A percentile compares a stretch with the other conserved stretches of the same genome.
phyloP scores from a whole-genome alignment of 2,888 invertebrate genomes.

The Hipparchia semele region DNA sequence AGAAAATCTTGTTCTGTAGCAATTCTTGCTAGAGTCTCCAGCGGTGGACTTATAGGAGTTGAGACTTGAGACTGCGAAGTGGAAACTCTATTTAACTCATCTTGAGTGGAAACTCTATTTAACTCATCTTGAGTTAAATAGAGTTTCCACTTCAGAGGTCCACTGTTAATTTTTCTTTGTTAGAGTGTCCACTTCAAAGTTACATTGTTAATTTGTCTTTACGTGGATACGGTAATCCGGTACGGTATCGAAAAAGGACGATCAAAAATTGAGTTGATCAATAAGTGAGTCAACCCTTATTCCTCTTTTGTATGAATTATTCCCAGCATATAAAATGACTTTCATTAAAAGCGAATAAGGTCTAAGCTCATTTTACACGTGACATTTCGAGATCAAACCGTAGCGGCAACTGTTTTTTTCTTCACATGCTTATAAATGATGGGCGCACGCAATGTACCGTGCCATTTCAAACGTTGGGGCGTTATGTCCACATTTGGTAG shows the following conservation, averaged over 20 bases:
- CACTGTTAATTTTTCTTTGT: too few relatives aligned
- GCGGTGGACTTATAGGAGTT: too few relatives aligned
- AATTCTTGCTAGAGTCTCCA: too few relatives aligned
- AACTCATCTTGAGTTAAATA: too few relatives aligned
- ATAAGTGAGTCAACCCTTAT: background rate
- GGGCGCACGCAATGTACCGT: conserved; percentile 63
- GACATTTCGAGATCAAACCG: conserved; percentile 30
- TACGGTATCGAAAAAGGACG: background rate
- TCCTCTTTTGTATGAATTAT: background rate
- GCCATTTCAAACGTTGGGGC: conserved; percentile 66
- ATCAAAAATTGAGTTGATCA: background rate
- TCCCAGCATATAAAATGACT: background rate
- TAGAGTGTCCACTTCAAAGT: background rate
- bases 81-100: too few relatives aligned
- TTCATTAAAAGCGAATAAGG: conserved; percentile 10
- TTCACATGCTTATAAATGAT: conserved; percentile 38
- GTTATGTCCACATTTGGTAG: conserved; percentile 59
- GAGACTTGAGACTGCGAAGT: too few relatives aligned
- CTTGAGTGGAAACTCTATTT: too few relatives aligned
- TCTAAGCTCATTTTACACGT: conserved; percentile 17
- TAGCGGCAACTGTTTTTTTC: conserved; percentile 28
- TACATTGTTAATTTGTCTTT: background rate
- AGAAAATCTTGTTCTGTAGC: too few relatives aligned
- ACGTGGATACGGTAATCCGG: background rate
- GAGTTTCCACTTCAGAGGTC: background rate